Conservation (phyloP, 2,888 invertebrate species). For the Lucinisca nassula region DNA sequence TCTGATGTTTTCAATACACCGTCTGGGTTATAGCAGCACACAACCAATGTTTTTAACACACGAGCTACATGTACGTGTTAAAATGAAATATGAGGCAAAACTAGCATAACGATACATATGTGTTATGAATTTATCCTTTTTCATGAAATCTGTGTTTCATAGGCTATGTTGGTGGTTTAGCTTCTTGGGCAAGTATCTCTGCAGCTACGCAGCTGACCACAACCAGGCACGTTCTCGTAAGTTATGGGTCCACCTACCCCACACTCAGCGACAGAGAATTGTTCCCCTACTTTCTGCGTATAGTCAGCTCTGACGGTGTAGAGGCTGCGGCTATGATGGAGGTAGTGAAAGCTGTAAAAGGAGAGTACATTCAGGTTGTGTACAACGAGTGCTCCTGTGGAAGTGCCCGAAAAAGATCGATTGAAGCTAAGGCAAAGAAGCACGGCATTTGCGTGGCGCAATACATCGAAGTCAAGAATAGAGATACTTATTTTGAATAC, state of each 20-base stretch:
- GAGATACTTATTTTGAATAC: constrained; percentile 18
- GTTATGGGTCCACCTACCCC: constrained; percentile 39
- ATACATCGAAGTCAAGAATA: constrained; percentile 39
- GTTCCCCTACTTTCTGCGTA: constrained; percentile 52
- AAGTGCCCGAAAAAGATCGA: constrained; percentile 53
- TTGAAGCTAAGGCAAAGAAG: constrained; percentile 9
- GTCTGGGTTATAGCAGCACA: too few species aligned
- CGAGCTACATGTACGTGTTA: too few species aligned
- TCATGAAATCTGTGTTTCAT: background rate
- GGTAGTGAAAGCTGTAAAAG: constrained; percentile 21
- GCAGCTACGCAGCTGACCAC: constrained; percentile 31
- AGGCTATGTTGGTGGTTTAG: constrained; percentile 51
- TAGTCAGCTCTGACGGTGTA: constrained; percentile 46
- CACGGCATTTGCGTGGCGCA: constrained; percentile 59
- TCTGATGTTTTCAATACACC: too few species aligned
- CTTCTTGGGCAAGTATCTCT: constrained; percentile 26
- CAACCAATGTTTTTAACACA: too few species aligned
- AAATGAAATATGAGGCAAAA: too few species aligned
- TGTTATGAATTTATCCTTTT: too few species aligned
- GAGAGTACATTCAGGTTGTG: constrained; percentile 66
- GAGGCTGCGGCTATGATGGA: constrained; percentile 50
- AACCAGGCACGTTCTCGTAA: constrained; percentile 13
- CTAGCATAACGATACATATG: too few species aligned
- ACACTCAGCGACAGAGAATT: constrained; percentile 21
- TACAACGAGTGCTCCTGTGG: constrained; percentile 68